Conservation (phyloP, 2,113 vertebrate species). For the Phylloscopus trochilus region DNA sequence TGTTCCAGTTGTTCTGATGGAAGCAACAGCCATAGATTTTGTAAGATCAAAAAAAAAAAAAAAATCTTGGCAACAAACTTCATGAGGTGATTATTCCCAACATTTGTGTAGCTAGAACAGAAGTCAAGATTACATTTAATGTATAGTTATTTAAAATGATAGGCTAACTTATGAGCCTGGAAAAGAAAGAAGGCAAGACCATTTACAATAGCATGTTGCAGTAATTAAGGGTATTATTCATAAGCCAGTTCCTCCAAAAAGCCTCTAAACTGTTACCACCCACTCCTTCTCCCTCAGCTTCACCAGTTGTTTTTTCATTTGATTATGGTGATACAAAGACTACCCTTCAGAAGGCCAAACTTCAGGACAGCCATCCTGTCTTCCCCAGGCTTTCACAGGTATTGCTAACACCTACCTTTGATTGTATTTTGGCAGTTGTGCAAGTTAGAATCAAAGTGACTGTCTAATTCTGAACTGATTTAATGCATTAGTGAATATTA, state of each 20-base stretch:
- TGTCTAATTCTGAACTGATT: neutral
- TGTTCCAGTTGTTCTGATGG: neutral
- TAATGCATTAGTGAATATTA: neutral
- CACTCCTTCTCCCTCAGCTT: neutral
- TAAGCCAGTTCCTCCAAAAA: neutral
- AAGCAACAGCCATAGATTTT: neutral
- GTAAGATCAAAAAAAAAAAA: neutral
- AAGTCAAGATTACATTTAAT: neutral
- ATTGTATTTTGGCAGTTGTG: neutral
- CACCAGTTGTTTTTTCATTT: neutral
- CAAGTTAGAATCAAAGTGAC: neutral
- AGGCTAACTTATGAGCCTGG: neutral
- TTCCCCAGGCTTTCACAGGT: neutral
- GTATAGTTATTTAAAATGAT: neutral
- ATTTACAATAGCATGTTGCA: neutral
- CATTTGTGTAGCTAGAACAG: constrained; percentile 4
- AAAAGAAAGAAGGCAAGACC: neutral
- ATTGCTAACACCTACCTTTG: neutral
- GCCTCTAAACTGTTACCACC: neutral
- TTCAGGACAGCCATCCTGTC: neutral
- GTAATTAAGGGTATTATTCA: constrained; percentile 11
- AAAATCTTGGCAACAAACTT: neutral
- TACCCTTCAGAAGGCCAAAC: neutral
- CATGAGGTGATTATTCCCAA: neutral
- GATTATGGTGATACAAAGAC: neutral